A percentile compares a stretch with the other conserved stretches of the same genome.
Conservation (phyloP, 2,113 vertebrate species). For the Gymnarchus niloticus region DNA sequence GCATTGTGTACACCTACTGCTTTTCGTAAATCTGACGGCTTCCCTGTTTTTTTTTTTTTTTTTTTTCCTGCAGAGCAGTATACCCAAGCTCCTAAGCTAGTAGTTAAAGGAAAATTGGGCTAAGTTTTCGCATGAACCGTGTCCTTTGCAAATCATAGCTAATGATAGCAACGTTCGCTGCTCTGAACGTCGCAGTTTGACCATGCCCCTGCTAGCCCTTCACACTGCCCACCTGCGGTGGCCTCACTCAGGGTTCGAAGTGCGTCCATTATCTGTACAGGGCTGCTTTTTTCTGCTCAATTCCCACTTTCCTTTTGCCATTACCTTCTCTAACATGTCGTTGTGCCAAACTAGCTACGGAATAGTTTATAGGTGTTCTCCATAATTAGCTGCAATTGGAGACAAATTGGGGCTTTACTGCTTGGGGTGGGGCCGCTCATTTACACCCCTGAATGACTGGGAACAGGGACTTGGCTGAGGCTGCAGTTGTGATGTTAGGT, state of each 20-base stretch:
- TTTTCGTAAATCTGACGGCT: no score
- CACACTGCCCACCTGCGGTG: background rate
- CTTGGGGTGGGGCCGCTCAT: background rate
- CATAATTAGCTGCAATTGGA: conserved; percentile 2
- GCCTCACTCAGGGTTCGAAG: background rate
- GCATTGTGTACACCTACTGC: background rate
- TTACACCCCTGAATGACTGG: background rate
- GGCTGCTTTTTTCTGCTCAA: background rate
- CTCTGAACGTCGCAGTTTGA: no score
- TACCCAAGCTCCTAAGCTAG: background rate
- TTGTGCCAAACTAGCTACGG: background rate
- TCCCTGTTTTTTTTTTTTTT: background rate
- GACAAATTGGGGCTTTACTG: background rate
- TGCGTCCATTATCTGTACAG: background rate
- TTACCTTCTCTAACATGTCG: background rate
- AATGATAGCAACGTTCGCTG: background rate
- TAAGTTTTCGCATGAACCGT: background rate
- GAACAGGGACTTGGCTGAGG: background rate
- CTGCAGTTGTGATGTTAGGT: background rate
- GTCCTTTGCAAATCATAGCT: background rate
- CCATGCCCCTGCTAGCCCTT: background rate
- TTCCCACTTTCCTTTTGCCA: background rate
- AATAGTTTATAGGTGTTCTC: background rate
- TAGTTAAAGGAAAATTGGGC: background rate
- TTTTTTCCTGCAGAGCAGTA: background rate